These are phyloP conservation scores for Acanthurus tractus DNA, from an alignment of 2,797 vertebrate species.

Conservation along the genomic window DNA sequence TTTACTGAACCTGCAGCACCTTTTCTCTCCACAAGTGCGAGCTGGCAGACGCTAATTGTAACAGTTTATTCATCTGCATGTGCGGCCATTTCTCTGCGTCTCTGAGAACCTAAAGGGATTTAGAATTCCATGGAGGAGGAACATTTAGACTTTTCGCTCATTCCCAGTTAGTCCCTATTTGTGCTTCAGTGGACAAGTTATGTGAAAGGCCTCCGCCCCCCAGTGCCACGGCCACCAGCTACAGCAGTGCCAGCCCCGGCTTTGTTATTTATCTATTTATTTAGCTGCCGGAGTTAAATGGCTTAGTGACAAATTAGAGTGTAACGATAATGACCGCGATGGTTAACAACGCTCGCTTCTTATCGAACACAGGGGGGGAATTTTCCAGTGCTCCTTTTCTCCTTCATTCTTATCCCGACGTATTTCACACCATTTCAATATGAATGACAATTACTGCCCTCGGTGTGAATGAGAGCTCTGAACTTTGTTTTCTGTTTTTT, in stretches of 20 bases:
- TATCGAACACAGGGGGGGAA: slow-evolving; percentile 59
- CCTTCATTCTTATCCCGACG: slow-evolving; percentile 70
- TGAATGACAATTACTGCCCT: slow-evolving; percentile 75
- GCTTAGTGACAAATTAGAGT: slow-evolving; percentile 82
- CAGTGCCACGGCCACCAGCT: slow-evolving; percentile 44
- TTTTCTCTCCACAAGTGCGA: background rate
- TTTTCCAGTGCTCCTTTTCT: slow-evolving; percentile 72
- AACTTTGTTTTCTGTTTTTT: slow-evolving; percentile 62
- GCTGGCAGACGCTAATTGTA: background rate
- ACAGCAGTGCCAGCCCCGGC: slow-evolving; percentile 40
- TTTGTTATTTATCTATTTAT: slow-evolving; percentile 75
- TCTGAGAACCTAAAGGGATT: slow-evolving; percentile 51
- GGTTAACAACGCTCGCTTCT: slow-evolving; percentile 78
- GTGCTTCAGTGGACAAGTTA: slow-evolving; percentile 37
- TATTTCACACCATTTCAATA: slow-evolving; percentile 72
- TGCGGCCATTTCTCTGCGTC: slow-evolving; percentile 17
- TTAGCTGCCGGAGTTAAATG: slow-evolving; percentile 77
- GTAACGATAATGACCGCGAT: slow-evolving; percentile 77
- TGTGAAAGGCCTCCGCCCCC: slow-evolving; percentile 34
- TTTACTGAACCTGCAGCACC: background rate
- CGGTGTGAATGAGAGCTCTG: slow-evolving; percentile 63
- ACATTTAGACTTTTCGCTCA: slow-evolving; percentile 4
- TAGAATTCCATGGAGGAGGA: slow-evolving; percentile 37
- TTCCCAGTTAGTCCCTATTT: slow-evolving; percentile 54
- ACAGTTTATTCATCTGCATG: slow-evolving; percentile 46